Evolutionary conservation across 2,888 invertebrate species (phyloP).

Genomic region (Eledona agricola): DNA sequence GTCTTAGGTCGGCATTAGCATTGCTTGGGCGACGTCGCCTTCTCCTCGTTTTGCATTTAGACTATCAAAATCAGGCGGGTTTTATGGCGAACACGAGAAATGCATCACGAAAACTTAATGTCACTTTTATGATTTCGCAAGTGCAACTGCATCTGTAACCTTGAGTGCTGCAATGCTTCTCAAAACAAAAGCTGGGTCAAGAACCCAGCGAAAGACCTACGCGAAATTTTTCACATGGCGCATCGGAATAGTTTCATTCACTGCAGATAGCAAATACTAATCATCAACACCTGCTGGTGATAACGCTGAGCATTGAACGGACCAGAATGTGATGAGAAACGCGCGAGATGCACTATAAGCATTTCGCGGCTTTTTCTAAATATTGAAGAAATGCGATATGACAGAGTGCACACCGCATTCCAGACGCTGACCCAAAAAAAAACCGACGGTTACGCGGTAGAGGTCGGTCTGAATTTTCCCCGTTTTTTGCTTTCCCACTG

Average conservation of each 20-base stretch:
- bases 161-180: constrained; percentile 53
- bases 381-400: constrained; percentile 42
- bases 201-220: constrained; percentile 50
- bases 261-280: constrained; percentile 43
- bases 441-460: constrained; percentile 15
- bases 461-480: constrained; percentile 19
- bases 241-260: constrained; percentile 38
- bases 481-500: constrained; percentile 17
- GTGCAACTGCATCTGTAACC: constrained; percentile 48
- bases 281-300: constrained; percentile 47
- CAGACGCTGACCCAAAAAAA: constrained; percentile 28
- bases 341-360: constrained; percentile 36
- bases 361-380: constrained; percentile 40
- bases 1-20: too few species aligned
- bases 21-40: too few species aligned
- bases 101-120: constrained; percentile 39
- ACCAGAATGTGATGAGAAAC: constrained; percentile 48
- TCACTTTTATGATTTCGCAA: constrained; percentile 42
- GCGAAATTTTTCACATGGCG: constrained; percentile 43
- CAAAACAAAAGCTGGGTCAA: constrained; percentile 57
- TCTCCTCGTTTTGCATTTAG: too few species aligned
- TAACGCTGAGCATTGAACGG: constrained; percentile 49
- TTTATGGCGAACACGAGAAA: constrained; percentile 39
- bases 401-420: constrained; percentile 18
- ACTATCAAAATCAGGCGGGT: constrained; percentile 22